Base-by-base conservation (phyloP, 2,888 invertebrate species). In the Eilema sororculum region DNA sequence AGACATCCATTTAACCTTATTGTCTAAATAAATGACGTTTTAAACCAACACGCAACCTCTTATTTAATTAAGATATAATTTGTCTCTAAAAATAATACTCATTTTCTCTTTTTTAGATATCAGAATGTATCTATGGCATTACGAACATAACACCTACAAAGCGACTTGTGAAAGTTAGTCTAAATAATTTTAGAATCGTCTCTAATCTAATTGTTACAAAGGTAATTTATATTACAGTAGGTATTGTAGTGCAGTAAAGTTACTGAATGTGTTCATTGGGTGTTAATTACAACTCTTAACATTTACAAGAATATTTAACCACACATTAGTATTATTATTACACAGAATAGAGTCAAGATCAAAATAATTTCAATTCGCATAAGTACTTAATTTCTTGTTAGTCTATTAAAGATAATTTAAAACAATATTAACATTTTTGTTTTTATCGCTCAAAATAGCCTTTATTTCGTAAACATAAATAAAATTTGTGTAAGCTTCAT, bases 1-100 rank as follows among this genome's bases (percentile, higher is more conserved):
- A 94, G 94, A 95, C 95, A 95, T 95, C 94, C 94, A 95, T 94
- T 94, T 93, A 94, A 94, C 89, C 95, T 95, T 95, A 95, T 92
- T 91, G 92, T 94, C 95, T 95, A 95, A 93, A 93, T 95, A 94
- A 95, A 95, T 91, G 94, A 94, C 94, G 89, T 90, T 93, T 91
- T 91, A 94, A 93, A 93, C 88, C 92, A 90, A 94, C 94, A 95
- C 94, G 90, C 92, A 93, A 95, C 91, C 90, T 90, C 93, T 93
- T 94, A 93, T 89, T 93, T 94, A 93, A 89, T 87, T 88, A 92
- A 90, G 90, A 93, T 94, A 94, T 94, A 95, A 91, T 93, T 93
- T 95, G 91, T 94, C 89, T 95, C 95, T 95, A 95, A 95, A 95
- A 95, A 95, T 95, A 95, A 95, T 94, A 95, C 93, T 93, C 88